Evolutionary conservation across 2,113 vertebrate species (phyloP).

Genomic region (Macrotus californicus): DNA sequence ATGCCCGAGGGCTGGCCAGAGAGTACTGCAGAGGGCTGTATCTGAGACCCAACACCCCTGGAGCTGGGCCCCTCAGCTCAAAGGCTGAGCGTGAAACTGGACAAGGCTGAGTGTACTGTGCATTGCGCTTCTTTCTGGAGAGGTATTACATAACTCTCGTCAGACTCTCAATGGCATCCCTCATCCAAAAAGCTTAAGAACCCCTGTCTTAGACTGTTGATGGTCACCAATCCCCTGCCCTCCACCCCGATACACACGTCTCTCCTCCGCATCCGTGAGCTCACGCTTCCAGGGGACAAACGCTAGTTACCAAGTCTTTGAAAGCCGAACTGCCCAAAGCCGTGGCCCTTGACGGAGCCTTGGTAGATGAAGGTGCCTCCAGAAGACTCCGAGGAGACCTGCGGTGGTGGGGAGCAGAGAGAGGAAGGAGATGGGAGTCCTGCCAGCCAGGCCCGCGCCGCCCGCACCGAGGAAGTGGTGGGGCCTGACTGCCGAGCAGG

Average conservation of each 20-base stretch:
- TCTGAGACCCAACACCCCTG: not conserved
- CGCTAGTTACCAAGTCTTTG: constrained; percentile 91
- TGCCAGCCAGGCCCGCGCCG: not conserved
- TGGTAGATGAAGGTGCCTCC: constrained; percentile 97
- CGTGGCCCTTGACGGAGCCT: constrained; percentile 95
- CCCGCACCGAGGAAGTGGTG: not conserved
- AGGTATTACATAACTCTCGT: not conserved
- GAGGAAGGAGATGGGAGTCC: not conserved
- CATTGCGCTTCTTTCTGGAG: not conserved
- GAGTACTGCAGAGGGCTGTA: not conserved
- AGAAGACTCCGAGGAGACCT: constrained; percentile 94
- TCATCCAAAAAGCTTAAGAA: not conserved
- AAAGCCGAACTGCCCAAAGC: constrained; percentile 98
- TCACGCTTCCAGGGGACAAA: not conserved
- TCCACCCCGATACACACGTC: accelerated
- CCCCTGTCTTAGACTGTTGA: not conserved
- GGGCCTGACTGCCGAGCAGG: accelerated
- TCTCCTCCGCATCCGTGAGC: accelerated
- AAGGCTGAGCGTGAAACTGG: not conserved
- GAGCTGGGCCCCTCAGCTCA: not conserved
- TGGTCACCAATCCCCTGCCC: not conserved
- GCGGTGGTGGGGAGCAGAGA: not conserved
- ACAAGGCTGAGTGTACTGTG: too few species aligned
- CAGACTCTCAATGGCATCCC: not conserved
- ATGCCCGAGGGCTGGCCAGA: not conserved